phyloP scores from a whole-genome alignment of 2,888 invertebrate species.

The Ecdyonurus torrentis region DNA sequence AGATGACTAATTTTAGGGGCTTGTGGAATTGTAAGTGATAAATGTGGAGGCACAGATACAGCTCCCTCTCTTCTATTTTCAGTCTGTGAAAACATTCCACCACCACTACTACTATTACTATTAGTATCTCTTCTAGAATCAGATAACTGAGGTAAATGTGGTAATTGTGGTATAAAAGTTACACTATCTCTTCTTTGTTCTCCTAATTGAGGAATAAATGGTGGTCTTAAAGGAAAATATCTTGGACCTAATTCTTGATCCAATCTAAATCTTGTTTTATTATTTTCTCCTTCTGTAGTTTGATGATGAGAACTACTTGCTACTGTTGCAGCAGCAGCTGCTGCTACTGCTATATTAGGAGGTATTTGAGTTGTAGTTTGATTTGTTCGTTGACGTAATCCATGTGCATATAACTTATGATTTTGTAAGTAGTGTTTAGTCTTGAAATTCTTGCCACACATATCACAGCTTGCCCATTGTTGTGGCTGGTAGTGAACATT shows the following conservation, averaged over 20 bases:
- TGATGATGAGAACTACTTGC: too few species aligned
- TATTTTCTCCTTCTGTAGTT: neutral
- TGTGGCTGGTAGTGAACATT: conserved; percentile 47
- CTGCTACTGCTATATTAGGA: too few species aligned
- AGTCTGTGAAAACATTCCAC: neutral
- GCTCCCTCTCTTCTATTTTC: too few species aligned
- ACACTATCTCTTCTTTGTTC: neutral
- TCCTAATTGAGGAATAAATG: neutral
- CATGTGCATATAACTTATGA: conserved; percentile 57
- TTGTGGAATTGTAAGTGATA: conserved; percentile 17
- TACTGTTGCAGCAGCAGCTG: too few species aligned
- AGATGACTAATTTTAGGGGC: conserved; percentile 22
- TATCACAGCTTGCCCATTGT: conserved; percentile 44
- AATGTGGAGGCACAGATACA: neutral
- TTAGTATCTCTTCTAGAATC: neutral
- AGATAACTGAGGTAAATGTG: neutral
- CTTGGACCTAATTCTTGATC: neutral
- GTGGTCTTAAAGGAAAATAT: neutral
- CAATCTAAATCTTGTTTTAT: neutral
- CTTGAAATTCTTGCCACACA: conserved; percentile 59
- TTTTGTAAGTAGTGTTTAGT: conserved; percentile 61
- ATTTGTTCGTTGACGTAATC: conserved; percentile 44
- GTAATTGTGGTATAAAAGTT: neutral
- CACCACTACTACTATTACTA: too few species aligned
- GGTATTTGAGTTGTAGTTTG: neutral